Percentiles rank a stretch among this genome's conserved stretches.
These are phyloP conservation scores for Lucilia sericata DNA, from an alignment of 1,140 invertebrate genomes.

Conservation along the genomic window DNA sequence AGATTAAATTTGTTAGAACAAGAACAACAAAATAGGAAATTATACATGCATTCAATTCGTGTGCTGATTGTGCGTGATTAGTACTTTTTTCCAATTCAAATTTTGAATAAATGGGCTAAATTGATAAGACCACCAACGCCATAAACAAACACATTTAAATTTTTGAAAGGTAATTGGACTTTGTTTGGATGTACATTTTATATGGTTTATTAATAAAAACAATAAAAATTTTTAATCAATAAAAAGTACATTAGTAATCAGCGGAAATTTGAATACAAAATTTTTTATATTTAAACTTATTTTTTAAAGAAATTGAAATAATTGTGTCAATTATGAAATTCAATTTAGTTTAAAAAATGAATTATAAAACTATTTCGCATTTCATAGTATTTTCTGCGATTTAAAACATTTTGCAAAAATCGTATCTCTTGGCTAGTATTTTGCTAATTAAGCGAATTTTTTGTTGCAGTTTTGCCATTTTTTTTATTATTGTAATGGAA, in stretches of 20 bases:
- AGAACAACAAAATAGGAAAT: background rate
- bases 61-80: background rate
- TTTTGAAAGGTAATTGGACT: background rate
- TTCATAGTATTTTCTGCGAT: too few relatives aligned
- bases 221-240: background rate
- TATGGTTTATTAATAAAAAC: background rate
- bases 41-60: slow-evolving; percentile 7
- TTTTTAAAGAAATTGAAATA: too few relatives aligned
- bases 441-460: too few relatives aligned
- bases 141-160: background rate
- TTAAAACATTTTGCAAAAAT: background rate
- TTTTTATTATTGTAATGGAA: too few relatives aligned
- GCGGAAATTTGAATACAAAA: too few relatives aligned
- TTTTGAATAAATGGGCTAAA: slow-evolving; percentile 15
- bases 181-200: background rate
- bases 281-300: too few relatives aligned
- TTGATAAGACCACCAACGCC: background rate
- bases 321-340: too few relatives aligned
- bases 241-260: too few relatives aligned
- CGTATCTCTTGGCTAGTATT: background rate
- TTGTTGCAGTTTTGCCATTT: too few relatives aligned
- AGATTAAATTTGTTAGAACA: background rate
- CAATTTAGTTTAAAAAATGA: too few relatives aligned
- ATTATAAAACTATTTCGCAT: too few relatives aligned
- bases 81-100: too few relatives aligned